phyloP scores from a whole-genome alignment of 2,113 vertebrate genomes.

The Atrichornis clamosus region DNA sequence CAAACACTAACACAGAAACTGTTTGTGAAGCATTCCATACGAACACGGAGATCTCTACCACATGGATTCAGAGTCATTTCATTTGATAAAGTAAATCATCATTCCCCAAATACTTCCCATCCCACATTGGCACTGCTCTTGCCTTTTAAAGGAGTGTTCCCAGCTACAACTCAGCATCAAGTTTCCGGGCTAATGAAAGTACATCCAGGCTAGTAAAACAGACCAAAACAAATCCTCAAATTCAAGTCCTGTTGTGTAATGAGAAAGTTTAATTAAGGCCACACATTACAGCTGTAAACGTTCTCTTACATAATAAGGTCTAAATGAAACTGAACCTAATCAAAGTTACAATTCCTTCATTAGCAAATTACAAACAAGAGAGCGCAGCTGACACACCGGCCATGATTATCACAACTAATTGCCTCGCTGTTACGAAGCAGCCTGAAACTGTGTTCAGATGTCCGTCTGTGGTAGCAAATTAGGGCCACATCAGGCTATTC shows the following conservation, averaged over 20 bases:
- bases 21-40: not conserved
- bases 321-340: constrained; percentile 90
- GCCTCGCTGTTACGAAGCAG: constrained; percentile 84
- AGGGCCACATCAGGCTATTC: constrained; percentile 77
- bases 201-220: constrained; percentile 59
- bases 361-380: constrained; percentile 95
- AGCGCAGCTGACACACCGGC: constrained; percentile 81
- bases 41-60: not conserved
- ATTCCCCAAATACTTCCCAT: not conserved
- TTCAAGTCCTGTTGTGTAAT: constrained; percentile 75
- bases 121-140: not conserved
- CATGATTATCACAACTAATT: constrained; percentile 90
- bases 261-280: constrained; percentile 85
- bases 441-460: constrained; percentile 79
- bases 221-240: constrained; percentile 74
- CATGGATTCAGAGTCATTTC: not conserved
- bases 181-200: constrained; percentile 65
- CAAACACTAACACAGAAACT: not conserved
- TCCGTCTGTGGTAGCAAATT: constrained; percentile 78
- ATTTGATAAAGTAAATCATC: not conserved
- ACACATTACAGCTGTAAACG: constrained; percentile 81
- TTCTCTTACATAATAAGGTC: constrained; percentile 82
- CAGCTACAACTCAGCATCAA: not conserved
- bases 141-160: not conserved
- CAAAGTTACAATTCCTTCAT: constrained; percentile 95